These are phyloP conservation scores for Grantiella picta DNA, from an alignment of 2,113 vertebrate genomes.

Conservation along the genomic window DNA sequence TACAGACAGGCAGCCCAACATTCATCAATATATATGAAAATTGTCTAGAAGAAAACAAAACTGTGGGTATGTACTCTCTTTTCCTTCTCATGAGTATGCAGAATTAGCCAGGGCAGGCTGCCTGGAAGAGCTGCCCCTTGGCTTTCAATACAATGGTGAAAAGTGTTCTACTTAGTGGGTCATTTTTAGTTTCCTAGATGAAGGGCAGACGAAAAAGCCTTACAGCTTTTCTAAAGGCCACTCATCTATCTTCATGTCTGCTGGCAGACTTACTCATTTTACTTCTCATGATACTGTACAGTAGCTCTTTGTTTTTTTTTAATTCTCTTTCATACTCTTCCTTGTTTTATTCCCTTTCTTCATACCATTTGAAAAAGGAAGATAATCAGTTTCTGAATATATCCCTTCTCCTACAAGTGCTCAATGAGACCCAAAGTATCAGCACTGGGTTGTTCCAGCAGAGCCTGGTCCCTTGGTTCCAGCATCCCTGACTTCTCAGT, in stretches of 20 bases:
- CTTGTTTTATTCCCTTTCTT: slow-evolving; percentile 24
- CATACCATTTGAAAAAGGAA: not conserved
- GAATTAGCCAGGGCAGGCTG: not conserved
- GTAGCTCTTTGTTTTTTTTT: slow-evolving; percentile 25
- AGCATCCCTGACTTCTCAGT: not conserved
- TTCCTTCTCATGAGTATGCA: not conserved
- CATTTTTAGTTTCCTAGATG: not conserved
- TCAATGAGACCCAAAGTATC: not conserved
- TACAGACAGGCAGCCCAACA: slow-evolving; percentile 73
- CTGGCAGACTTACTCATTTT: not conserved
- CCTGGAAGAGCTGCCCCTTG: not conserved
- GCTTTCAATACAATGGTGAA: not conserved
- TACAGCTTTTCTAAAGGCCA: slow-evolving; percentile 29
- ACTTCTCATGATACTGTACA: slow-evolving; percentile 11
- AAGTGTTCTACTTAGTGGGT: not conserved
- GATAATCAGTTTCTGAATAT: not conserved
- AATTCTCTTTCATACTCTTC: slow-evolving; percentile 16
- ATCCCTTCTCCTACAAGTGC: not conserved
- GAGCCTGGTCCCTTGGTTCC: not conserved
- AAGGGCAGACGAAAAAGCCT: not conserved
- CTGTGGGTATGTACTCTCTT: slow-evolving; percentile 59
- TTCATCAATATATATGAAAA: slow-evolving; percentile 84
- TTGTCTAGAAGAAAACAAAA: slow-evolving; percentile 71
- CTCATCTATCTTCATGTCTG: not conserved
- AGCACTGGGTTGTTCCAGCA: not conserved